phyloP scores from a whole-genome alignment of 1,140 invertebrate genomes.

The Zaprionus ornatus region DNA sequence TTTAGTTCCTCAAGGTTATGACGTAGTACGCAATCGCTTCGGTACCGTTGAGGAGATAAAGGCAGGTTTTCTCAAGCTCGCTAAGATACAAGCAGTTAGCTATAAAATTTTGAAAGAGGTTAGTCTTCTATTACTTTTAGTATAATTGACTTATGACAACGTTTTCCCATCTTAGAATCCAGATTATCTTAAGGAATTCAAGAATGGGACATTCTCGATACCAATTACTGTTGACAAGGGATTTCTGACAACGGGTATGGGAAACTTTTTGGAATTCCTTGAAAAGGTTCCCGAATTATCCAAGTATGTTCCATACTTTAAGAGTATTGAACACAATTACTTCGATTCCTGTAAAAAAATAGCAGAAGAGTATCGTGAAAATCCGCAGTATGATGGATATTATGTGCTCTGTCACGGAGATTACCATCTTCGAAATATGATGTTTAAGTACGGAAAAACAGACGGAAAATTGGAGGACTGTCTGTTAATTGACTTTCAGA shows the following conservation, averaged over 20 bases:
- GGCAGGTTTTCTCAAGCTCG: conserved; percentile 43
- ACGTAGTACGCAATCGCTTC: conserved; percentile 44
- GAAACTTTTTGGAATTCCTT: conserved; percentile 42
- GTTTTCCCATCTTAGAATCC: conserved; percentile 27
- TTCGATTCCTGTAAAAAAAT: not conserved
- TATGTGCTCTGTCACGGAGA: conserved; percentile 66
- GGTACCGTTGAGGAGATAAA: conserved; percentile 44
- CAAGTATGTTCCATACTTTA: conserved; percentile 52
- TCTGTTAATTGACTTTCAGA: conserved; percentile 65
- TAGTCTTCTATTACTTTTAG: not conserved
- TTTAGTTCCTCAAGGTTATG: conserved; percentile 48
- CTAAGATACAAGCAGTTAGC: conserved; percentile 68
- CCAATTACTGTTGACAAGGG: conserved; percentile 18
- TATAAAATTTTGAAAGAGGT: conserved; percentile 52
- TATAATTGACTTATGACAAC: not conserved
- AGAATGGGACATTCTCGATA: conserved; percentile 37
- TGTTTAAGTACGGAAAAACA: conserved; percentile 55
- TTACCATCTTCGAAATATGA: conserved; percentile 63
- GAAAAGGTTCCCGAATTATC: conserved; percentile 37
- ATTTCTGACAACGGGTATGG: conserved; percentile 49
- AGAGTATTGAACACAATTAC: conserved; percentile 27
- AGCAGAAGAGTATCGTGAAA: conserved; percentile 47
- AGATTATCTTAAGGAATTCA: conserved; percentile 41
- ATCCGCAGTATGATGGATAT: conserved; percentile 14
- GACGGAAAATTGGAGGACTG: conserved; percentile 43